Evolutionary conservation across 2,113 vertebrate genomes (phyloP).

Genomic region (Catharus bicknelli): DNA sequence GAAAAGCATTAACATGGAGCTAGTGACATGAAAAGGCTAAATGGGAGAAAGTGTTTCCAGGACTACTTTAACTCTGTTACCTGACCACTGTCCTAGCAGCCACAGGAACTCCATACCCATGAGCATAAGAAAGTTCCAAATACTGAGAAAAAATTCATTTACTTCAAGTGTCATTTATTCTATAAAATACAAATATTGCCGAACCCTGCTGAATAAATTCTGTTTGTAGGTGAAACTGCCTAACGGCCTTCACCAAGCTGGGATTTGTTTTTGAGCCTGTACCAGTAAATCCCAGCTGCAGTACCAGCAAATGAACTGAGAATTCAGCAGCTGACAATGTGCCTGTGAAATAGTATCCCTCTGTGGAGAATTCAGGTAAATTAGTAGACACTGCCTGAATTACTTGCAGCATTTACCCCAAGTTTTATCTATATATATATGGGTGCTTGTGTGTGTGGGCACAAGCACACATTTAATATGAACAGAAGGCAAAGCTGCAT

Average conservation of each 20-base stretch:
- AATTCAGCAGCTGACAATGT: not conserved
- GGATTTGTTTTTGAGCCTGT: not conserved
- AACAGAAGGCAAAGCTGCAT: not conserved
- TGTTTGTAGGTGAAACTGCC: not conserved
- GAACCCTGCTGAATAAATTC: not conserved
- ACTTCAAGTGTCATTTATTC: not conserved
- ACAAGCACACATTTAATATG: accelerated
- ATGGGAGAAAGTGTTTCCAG: not conserved
- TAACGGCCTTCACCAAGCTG: not conserved
- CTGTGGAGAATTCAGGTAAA: not conserved
- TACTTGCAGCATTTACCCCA: not conserved
- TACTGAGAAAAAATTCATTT: not conserved
- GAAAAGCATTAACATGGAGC: not conserved
- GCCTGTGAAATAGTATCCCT: not conserved
- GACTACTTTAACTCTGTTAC: not conserved
- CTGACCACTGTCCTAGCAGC: not conserved
- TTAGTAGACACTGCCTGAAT: not conserved
- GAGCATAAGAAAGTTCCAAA: not conserved
- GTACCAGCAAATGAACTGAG: not conserved
- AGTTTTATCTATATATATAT: not conserved
- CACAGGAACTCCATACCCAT: not conserved
- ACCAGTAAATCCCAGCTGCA: not conserved
- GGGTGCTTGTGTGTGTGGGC: not conserved
- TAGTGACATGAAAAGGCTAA: not conserved
- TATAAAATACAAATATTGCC: not conserved